These are phyloP conservation scores for Schizopygopsis pylzovi DNA, from an alignment of 2,797 vertebrate species.

Conservation along the genomic window DNA sequence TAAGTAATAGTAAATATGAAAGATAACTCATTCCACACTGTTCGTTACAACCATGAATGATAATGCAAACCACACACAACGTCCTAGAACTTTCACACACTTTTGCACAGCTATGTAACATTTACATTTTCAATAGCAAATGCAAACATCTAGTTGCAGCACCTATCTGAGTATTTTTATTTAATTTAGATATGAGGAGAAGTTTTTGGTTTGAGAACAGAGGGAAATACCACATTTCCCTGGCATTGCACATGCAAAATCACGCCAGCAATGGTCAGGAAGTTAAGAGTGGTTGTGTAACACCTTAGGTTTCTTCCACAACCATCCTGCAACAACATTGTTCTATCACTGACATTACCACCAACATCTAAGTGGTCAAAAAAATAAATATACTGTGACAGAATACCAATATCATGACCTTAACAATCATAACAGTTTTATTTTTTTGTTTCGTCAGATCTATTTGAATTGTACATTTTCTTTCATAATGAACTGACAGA, in stretches of 20 bases:
- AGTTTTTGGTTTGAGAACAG: background rate
- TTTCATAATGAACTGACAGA: background rate
- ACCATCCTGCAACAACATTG: slow-evolving; percentile 4
- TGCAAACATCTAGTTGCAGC: no score
- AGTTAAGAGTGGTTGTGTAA: slow-evolving; percentile 47
- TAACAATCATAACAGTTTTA: background rate
- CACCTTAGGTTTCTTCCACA: slow-evolving; percentile 39
- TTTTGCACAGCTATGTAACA: background rate
- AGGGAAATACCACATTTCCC: slow-evolving; percentile 2
- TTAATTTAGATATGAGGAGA: background rate
- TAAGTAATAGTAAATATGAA: background rate
- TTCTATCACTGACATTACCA: background rate
- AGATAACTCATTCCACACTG: background rate
- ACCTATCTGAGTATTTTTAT: background rate
- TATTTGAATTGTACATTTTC: background rate
- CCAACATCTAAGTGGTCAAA: background rate
- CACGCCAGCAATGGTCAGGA: slow-evolving; percentile 49
- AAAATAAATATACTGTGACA: background rate
- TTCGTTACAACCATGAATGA: slow-evolving; percentile 10
- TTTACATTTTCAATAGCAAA: background rate
- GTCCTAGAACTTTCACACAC: background rate
- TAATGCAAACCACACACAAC: background rate
- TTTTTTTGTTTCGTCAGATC: background rate
- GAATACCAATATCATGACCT: background rate
- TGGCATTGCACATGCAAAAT: slow-evolving; percentile 17